phyloP scores from a whole-genome alignment of 1,140 invertebrate genomes.

The Drosophila leontia region DNA sequence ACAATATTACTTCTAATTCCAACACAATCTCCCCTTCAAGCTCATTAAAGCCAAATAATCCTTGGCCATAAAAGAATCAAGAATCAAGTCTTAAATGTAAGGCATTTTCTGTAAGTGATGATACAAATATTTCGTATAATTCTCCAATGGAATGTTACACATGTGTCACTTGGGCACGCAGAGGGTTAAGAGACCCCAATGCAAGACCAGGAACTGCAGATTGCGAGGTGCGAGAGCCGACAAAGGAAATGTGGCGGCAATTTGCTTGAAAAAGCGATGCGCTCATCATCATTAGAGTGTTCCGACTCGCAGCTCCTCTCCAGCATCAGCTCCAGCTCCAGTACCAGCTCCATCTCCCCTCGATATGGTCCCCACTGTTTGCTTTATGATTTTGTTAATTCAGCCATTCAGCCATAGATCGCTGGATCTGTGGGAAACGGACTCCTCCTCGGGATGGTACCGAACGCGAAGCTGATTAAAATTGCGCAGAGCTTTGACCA shows the following conservation, averaged over 20 bases:
- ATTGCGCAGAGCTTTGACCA: slow-evolving; percentile 53
- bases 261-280: slow-evolving; percentile 78
- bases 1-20: neutral
- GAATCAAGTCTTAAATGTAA: slow-evolving; percentile 1
- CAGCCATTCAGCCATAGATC: slow-evolving; percentile 52
- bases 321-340: neutral
- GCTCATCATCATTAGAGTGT: slow-evolving; percentile 81
- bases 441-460: slow-evolving; percentile 11
- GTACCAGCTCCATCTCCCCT: neutral
- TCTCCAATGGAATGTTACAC: slow-evolving; percentile 31
- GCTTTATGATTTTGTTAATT: slow-evolving; percentile 83
- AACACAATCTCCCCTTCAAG: neutral
- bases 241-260: slow-evolving; percentile 81
- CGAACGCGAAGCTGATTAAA: slow-evolving; percentile 50
- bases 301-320: slow-evolving; percentile 19
- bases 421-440: slow-evolving; percentile 59
- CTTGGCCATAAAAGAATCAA: neutral
- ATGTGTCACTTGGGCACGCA: slow-evolving; percentile 37
- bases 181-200: slow-evolving; percentile 31
- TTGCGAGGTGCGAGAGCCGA: slow-evolving; percentile 76
- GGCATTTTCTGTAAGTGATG: slow-evolving; percentile 16
- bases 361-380: slow-evolving; percentile 63
- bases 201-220: slow-evolving; percentile 55
- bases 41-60: slow-evolving; percentile 4
- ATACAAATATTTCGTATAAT: slow-evolving; percentile 27